A percentile compares a stretch with the other conserved stretches of the same genome.
Evolutionary conservation across 2,113 vertebrate genomes (phyloP).

Genomic region (Sinosuthora webbiana): DNA sequence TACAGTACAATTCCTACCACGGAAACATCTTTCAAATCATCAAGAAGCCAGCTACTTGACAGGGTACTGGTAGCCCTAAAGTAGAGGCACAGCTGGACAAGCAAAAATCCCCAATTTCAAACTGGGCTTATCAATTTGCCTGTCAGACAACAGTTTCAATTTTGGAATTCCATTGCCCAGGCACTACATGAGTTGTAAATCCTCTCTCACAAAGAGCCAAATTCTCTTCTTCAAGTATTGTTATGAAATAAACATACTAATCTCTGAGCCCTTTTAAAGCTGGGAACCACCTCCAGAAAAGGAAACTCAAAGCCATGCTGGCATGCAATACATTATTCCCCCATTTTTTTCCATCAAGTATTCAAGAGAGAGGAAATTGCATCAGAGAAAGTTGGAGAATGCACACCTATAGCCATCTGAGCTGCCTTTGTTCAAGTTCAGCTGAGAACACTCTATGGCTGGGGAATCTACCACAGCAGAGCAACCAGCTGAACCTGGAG

Average conservation of each 20-base stretch:
- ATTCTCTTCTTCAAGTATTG: neutral
- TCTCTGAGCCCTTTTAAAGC: neutral
- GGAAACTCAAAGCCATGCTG: neutral
- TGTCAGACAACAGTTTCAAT: slow-evolving; percentile 1
- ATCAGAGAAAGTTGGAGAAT: neutral
- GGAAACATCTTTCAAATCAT: neutral
- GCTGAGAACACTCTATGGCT: neutral
- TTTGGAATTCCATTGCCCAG: neutral
- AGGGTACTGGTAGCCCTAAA: neutral
- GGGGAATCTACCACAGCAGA: neutral
- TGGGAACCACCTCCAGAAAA: neutral
- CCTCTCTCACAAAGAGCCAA: neutral
- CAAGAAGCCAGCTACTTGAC: neutral
- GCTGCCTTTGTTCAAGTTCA: neutral
- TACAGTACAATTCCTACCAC: neutral
- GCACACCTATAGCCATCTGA: neutral
- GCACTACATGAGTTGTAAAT: neutral
- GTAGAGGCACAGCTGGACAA: slow-evolving; percentile 9
- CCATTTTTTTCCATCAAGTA: neutral
- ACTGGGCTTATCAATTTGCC: slow-evolving; percentile 10
- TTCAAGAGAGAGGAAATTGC: neutral
- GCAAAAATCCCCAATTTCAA: slow-evolving; percentile 36
- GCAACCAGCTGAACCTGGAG: neutral
- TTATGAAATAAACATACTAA: neutral
- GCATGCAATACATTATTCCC: neutral